Conservation (phyloP, 2,888 invertebrate species). For the Agrilus biguttatus region DNA sequence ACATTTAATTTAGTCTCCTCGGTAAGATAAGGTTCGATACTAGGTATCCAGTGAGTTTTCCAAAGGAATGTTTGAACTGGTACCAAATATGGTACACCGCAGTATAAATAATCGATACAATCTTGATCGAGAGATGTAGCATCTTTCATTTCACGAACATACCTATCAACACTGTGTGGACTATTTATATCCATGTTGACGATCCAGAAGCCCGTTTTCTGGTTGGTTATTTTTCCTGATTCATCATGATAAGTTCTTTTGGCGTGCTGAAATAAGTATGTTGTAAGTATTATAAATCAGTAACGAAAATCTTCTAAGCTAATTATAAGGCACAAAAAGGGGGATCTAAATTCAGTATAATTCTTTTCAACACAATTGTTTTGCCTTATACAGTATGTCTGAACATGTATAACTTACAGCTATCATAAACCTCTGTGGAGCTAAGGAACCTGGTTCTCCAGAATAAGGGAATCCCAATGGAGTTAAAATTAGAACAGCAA, state of each 20-base stretch:
- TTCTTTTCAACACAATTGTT: no score
- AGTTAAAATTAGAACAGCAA: slow-evolving; percentile 45
- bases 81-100: slow-evolving; percentile 67
- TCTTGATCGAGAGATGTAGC: slow-evolving; percentile 34
- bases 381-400: no score
- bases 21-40: slow-evolving; percentile 35
- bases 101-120: slow-evolving; percentile 53
- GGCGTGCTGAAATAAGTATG: slow-evolving; percentile 36
- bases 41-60: slow-evolving; percentile 47
- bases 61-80: slow-evolving; percentile 55
- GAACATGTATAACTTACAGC: slow-evolving; percentile 39
- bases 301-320: no score
- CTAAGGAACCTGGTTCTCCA: slow-evolving; percentile 41
- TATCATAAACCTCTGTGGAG: slow-evolving; percentile 63
- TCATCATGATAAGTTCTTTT: slow-evolving; percentile 44
- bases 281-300: not conserved
- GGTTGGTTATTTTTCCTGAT: slow-evolving; percentile 32
- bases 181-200: slow-evolving; percentile 64
- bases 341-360: no score
- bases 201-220: slow-evolving; percentile 52
- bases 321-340: no score
- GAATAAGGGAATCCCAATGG: slow-evolving; percentile 63
- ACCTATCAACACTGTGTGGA: slow-evolving; percentile 40
- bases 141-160: slow-evolving; percentile 38
- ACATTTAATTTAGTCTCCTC: slow-evolving; percentile 36